Evolutionary conservation across 2,888 invertebrate species (phyloP), one percentile per base, ranked within the genome.

Genomic region (Perdita meconis): DNA sequence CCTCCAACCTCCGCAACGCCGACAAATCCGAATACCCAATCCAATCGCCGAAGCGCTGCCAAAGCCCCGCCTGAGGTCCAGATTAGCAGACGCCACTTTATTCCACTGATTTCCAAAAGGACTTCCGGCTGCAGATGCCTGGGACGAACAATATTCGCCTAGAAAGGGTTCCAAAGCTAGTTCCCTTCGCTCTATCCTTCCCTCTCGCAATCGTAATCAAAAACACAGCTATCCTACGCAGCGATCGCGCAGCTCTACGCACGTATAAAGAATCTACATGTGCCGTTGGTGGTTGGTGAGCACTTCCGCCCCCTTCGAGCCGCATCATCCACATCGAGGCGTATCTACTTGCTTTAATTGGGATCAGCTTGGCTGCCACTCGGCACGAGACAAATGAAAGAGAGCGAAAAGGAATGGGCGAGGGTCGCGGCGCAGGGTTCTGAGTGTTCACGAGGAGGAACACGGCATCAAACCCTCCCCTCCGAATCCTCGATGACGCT

Each of bases 321-420:
- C 57, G 16, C 19, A 26, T n/a, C 19, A 53, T 42, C 44, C 53
- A 38, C 56, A 75, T 51, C 40, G 51, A 51, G 63, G 70, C 82
- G 71, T 82, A 87, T 88, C 88, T 88, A 86, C 87, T 88, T 81
- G 85, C 86, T 88, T 89, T 89, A 89, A 89, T 89, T 89, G 88
- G 89, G 89, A 89, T 87, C 88, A 86, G 86, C 85, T 84, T 81
- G 82, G 80, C 84, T 83, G 84, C 81, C 83, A 86, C 89, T 89
- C 88, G 85, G 82, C 82, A 80, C 84, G 85, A 88, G 89, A 88
- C 86, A 88, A 89, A 89, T 88, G 89, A 88, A 88, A 88, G 88
- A 83, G 86, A 80, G 78, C 71, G 73, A 74, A 68, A 79, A 81
- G 80, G 60, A 78, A 67, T 68, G 57, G 57, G 26, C 36, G n/a